A percentile compares a stretch with the other conserved stretches of the same genome.
phyloP scores from a whole-genome alignment of 2,888 invertebrate genomes.

The Poecilus cupreus region DNA sequence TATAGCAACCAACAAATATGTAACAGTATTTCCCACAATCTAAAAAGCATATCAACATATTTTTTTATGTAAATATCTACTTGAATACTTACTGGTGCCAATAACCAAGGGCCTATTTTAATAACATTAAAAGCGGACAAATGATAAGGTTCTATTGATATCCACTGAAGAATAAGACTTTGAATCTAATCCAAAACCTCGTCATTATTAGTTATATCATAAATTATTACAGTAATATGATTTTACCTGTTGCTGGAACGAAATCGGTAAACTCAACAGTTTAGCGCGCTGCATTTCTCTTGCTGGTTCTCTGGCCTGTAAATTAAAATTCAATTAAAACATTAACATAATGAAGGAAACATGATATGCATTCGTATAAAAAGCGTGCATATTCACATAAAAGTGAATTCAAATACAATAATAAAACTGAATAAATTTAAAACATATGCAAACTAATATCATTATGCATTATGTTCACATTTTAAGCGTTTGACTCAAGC shows the following conservation, averaged over 20 bases:
- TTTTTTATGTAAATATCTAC: too few relatives aligned
- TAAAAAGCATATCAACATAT: neutral
- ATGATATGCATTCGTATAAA: too few relatives aligned
- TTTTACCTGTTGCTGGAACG: slow-evolving; percentile 34
- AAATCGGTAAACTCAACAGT: slow-evolving; percentile 5
- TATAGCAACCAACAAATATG: slow-evolving; percentile 31
- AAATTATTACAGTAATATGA: neutral
- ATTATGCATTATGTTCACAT: too few relatives aligned
- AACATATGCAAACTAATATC: too few relatives aligned
- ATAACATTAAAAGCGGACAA: slow-evolving; percentile 46
- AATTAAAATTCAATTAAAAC: too few relatives aligned
- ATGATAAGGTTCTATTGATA: neutral
- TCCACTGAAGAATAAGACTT: slow-evolving; percentile 31
- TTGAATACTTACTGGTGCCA: slow-evolving; percentile 25
- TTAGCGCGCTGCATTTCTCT: slow-evolving; percentile 22
- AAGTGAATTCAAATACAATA: too few relatives aligned
- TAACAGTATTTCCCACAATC: slow-evolving; percentile 43
- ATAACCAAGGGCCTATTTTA: slow-evolving; percentile 36
- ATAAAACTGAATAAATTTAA: too few relatives aligned
- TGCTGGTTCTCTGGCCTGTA: slow-evolving; percentile 31
- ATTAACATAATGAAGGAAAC: too few relatives aligned
- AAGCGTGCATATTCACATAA: too few relatives aligned
- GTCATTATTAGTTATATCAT: neutral
- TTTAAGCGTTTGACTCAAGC: too few relatives aligned
- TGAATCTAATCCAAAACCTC: slow-evolving; percentile 28